Conservation (phyloP, 2,888 invertebrate species). For the Netelia inedita region DNA sequence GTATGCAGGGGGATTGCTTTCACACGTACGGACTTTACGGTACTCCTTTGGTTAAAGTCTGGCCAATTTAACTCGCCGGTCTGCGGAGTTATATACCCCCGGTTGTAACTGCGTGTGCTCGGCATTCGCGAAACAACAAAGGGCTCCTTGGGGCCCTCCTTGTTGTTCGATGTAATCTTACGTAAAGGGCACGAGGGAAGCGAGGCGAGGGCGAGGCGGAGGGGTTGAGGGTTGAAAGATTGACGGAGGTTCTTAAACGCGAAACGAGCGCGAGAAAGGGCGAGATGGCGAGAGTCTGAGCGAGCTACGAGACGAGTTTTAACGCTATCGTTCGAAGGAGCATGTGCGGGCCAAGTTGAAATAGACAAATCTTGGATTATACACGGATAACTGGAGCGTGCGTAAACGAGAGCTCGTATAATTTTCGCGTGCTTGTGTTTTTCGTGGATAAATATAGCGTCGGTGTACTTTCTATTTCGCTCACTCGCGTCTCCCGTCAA, state of each 20-base stretch:
- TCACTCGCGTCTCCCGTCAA: constrained; percentile 46
- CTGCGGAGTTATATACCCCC: constrained; percentile 26
- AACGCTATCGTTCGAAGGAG: not conserved
- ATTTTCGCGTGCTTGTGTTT: constrained; percentile 10
- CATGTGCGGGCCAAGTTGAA: not conserved
- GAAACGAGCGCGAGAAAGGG: not conserved
- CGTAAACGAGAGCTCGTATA: constrained; percentile 48
- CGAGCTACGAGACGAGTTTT: not conserved
- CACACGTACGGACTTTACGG: not conserved
- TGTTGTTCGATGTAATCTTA: constrained; percentile 78
- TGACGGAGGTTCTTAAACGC: constrained; percentile 5
- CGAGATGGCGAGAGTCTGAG: constrained; percentile 8
- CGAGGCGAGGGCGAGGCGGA: too few species aligned
- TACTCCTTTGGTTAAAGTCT: constrained; percentile 21
- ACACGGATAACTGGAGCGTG: constrained; percentile 10
- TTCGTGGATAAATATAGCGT: constrained; percentile 38
- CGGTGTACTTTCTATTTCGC: constrained; percentile 4
- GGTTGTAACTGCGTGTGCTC: constrained; percentile 59
- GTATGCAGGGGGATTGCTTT: not conserved
- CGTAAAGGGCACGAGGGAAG: constrained; percentile 56
- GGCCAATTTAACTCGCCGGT: constrained; percentile 56
- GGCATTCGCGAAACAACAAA: constrained; percentile 77
- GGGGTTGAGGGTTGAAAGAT: constrained; percentile 25
- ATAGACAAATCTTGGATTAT: constrained; percentile 40
- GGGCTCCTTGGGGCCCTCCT: constrained; percentile 72